These are phyloP conservation scores for Riparia riparia DNA, from an alignment of 2,113 vertebrate genomes.

Conservation along the genomic window DNA sequence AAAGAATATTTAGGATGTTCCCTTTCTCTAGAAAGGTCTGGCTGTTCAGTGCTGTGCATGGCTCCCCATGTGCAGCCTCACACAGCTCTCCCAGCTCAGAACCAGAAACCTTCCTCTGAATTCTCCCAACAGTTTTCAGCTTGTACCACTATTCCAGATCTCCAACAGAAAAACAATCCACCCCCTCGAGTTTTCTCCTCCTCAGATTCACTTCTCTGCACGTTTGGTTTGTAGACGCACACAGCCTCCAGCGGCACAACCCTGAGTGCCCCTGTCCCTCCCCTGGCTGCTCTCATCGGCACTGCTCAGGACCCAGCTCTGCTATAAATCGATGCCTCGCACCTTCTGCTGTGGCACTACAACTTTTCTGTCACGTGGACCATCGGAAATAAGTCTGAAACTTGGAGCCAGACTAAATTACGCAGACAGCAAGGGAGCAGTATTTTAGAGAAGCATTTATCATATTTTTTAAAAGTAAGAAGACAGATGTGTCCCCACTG, in stretches of 20 bases:
- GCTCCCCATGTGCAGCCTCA: neutral
- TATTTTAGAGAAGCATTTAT: conserved; percentile 17
- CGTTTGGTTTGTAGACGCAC: neutral
- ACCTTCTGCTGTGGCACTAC: neutral
- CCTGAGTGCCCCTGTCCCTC: neutral
- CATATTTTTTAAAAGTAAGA: neutral
- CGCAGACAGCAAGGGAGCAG: neutral
- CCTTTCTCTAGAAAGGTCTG: neutral
- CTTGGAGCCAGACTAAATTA: neutral
- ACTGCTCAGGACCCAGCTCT: neutral
- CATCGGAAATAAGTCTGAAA: neutral
- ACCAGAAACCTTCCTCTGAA: neutral
- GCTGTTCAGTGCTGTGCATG: neutral
- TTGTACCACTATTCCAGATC: neutral
- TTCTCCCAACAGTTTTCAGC: neutral
- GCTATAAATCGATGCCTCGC: neutral
- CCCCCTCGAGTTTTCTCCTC: neutral
- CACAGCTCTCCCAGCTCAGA: neutral
- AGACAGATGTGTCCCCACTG: neutral
- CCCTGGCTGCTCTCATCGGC: neutral
- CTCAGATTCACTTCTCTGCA: neutral
- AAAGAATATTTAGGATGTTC: neutral
- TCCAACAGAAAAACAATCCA: neutral
- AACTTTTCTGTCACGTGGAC: neutral
- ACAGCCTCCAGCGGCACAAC: neutral